Evolutionary conservation across 2,888 invertebrate genomes (phyloP).

Genomic region (Diarsia mendica): DNA sequence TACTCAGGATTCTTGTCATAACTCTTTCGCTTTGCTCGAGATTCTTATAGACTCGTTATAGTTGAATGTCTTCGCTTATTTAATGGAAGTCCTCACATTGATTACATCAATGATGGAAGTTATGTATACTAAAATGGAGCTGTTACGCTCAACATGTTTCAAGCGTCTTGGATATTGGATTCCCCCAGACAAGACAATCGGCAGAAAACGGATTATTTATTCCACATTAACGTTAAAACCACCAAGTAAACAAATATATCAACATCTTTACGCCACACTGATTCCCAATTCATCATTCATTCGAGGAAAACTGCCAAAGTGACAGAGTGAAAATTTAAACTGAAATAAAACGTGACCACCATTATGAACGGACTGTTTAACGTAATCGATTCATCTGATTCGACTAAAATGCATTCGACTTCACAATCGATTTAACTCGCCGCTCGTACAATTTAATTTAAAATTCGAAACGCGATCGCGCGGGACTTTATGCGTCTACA

Average conservation of each 20-base stretch:
- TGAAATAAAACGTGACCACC: conserved; percentile 79
- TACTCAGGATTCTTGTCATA: too few species aligned
- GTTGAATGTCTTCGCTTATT: too few species aligned
- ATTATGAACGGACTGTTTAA: conserved; percentile 76
- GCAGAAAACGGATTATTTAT: not conserved
- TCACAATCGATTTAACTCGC: conserved; percentile 87
- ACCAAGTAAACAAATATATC: conserved; percentile 55
- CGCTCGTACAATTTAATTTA: conserved; percentile 81
- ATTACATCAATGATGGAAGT: too few species aligned
- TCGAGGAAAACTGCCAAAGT: conserved; percentile 73
- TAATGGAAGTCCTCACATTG: too few species aligned
- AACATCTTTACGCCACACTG: conserved; percentile 60
- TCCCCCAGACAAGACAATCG: not conserved
- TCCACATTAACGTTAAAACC: conserved; percentile 12
- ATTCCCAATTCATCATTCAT: conserved; percentile 63
- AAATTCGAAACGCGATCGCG: conserved; percentile 84
- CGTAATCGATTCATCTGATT: conserved; percentile 81
- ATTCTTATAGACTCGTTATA: too few species aligned
- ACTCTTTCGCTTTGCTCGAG: too few species aligned
- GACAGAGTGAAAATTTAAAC: conserved; percentile 81
- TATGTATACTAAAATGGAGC: not conserved
- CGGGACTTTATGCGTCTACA: conserved; percentile 82
- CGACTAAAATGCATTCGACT: conserved; percentile 83
- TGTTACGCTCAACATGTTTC: not conserved
- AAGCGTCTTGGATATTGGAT: not conserved